These are phyloP conservation scores for Leucoma salicis DNA, from an alignment of 2,888 invertebrate genomes.

Conservation along the genomic window DNA sequence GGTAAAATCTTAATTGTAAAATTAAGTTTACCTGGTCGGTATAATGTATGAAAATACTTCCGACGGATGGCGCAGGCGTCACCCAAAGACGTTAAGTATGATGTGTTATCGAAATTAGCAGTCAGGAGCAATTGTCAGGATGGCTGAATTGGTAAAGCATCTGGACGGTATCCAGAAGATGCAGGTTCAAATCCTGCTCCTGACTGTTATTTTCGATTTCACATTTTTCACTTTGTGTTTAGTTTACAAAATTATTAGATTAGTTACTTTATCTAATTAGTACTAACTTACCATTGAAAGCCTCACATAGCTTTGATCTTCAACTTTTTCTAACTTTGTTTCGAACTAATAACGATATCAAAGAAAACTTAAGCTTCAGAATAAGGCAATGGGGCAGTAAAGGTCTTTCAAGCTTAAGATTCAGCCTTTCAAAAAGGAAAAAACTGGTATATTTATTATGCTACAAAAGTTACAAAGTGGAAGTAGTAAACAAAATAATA, in stretches of 20 bases:
- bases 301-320: neutral
- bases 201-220: no score
- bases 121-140: no score
- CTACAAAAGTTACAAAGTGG: constrained; percentile 37
- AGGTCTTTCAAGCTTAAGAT: constrained; percentile 14
- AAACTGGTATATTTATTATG: constrained; percentile 29
- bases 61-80: no score
- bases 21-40: no score
- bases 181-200: no score
- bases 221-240: no score
- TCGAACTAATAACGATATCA: constrained; percentile 12
- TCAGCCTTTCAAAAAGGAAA: constrained; percentile 28
- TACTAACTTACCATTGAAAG: neutral
- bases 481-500: constrained; percentile 37
- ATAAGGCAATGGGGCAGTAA: neutral
- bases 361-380: constrained; percentile 13
- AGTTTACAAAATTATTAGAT: neutral
- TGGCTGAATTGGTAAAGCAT: no score
- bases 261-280: neutral
- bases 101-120: no score
- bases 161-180: no score
- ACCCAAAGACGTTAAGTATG: no score
- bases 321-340: neutral
- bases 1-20: no score
- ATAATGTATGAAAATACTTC: no score